Percentiles rank a stretch among this genome's conserved stretches.
phyloP scores from a whole-genome alignment of 2,113 vertebrate species.

The Lathamus discolor region DNA sequence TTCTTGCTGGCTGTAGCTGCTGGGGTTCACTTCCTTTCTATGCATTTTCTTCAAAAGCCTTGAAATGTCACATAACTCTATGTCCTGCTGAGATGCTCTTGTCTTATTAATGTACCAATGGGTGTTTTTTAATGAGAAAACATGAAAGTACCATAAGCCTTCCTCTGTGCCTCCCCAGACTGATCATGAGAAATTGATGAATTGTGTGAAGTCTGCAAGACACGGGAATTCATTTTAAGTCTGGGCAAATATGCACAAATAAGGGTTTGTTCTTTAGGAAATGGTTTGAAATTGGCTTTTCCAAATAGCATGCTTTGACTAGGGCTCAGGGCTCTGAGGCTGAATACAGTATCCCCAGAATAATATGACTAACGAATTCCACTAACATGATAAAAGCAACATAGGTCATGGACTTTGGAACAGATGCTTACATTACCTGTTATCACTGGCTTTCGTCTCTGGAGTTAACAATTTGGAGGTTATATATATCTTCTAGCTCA shows the following conservation, averaged over 20 bases:
- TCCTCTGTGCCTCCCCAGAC: slow-evolving; percentile 14
- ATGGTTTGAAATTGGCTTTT: neutral
- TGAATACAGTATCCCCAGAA: neutral
- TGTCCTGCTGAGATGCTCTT: slow-evolving; percentile 54
- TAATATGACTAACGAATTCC: neutral
- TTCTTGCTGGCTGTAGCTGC: slow-evolving; percentile 41
- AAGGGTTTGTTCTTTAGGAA: slow-evolving; percentile 1
- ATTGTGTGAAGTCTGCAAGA: slow-evolving; percentile 25
- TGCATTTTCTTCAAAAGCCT: slow-evolving; percentile 56
- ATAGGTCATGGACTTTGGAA: neutral
- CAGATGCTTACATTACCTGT: neutral
- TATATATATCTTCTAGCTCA: neutral
- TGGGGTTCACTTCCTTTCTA: slow-evolving; percentile 46
- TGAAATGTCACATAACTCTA: slow-evolving; percentile 46
- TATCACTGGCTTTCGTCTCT: neutral
- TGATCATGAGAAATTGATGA: slow-evolving; percentile 53
- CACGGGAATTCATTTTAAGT: slow-evolving; percentile 13
- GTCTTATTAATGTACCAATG: slow-evolving; percentile 69
- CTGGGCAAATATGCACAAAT: neutral
- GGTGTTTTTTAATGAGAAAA: slow-evolving; percentile 67
- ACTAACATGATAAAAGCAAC: neutral
- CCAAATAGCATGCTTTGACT: neutral
- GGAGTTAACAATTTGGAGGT: neutral
- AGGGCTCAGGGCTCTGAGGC: neutral
- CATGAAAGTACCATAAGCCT: slow-evolving; percentile 48